Evolutionary conservation across 1,140 invertebrate genomes (phyloP).

Genomic region (Apis florea): DNA sequence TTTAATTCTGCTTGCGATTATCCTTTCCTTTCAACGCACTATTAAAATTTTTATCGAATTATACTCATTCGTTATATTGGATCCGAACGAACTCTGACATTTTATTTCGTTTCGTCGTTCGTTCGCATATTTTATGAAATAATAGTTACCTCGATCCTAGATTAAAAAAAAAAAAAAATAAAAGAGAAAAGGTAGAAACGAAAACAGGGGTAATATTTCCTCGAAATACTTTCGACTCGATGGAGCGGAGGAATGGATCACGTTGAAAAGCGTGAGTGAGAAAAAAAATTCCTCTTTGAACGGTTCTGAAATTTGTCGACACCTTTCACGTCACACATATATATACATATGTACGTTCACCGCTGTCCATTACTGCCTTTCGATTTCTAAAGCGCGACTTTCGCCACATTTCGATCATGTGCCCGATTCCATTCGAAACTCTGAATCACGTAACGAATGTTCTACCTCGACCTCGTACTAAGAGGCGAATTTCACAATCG

Average conservation of each 20-base stretch:
- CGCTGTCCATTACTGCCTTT: neutral
- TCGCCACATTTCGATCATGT: neutral
- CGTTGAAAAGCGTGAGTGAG: neutral
- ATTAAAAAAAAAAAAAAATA: neutral
- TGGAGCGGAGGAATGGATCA: neutral
- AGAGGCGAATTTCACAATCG: neutral
- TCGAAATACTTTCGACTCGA: neutral
- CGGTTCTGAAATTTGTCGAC: neutral
- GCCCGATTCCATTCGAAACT: conserved; percentile 29
- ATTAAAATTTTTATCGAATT: neutral
- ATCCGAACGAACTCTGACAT: neutral
- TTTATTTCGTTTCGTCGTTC: neutral
- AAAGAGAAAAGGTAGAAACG: neutral
- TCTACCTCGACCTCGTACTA: neutral
- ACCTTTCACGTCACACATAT: neutral
- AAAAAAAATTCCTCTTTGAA: neutral
- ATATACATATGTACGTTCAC: neutral
- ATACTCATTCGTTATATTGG: neutral
- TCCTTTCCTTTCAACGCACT: neutral
- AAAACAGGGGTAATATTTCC: neutral
- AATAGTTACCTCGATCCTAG: neutral
- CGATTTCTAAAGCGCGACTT: neutral
- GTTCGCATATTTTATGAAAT: neutral
- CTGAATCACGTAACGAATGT: conserved; percentile 16
- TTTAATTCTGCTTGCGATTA: neutral